Conservation (phyloP, 1,140 invertebrate genomes). For the Brachionus koreanus region DNA sequence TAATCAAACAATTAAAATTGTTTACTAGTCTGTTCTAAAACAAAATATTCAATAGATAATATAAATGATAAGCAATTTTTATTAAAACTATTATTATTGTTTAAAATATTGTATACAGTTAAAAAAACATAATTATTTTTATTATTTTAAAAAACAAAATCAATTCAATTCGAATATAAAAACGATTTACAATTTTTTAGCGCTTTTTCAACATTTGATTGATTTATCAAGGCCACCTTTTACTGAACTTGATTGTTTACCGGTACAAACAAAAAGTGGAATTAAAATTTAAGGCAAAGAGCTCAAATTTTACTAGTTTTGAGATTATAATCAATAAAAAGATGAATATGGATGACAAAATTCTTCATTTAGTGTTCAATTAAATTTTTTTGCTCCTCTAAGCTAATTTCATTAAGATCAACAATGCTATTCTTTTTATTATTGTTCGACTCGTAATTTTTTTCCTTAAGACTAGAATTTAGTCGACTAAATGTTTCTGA, state of each 20-base stretch:
- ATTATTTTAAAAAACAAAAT: neutral
- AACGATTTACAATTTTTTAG: neutral
- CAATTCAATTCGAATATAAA: neutral
- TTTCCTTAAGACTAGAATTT: slow-evolving; percentile 1
- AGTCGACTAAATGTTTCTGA: neutral
- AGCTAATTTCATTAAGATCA: neutral
- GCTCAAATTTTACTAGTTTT: neutral
- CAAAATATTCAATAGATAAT: neutral
- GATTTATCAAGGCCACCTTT: neutral
- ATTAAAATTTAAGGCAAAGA: neutral
- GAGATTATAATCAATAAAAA: neutral
- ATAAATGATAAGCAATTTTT: neutral
- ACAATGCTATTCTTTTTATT: neutral
- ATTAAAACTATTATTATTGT: neutral
- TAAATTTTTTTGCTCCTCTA: neutral
- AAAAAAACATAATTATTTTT: neutral
- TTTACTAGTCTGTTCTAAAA: neutral
- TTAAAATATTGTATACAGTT: neutral
- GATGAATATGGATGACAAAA: neutral
- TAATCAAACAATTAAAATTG: too few species aligned
- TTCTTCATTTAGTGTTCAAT: neutral
- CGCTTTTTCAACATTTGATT: neutral
- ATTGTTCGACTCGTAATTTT: neutral
- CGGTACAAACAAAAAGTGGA: neutral
- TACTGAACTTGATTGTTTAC: neutral